phyloP scores from a whole-genome alignment of 2,113 vertebrate genomes.

The Dermatemys mawii region DNA sequence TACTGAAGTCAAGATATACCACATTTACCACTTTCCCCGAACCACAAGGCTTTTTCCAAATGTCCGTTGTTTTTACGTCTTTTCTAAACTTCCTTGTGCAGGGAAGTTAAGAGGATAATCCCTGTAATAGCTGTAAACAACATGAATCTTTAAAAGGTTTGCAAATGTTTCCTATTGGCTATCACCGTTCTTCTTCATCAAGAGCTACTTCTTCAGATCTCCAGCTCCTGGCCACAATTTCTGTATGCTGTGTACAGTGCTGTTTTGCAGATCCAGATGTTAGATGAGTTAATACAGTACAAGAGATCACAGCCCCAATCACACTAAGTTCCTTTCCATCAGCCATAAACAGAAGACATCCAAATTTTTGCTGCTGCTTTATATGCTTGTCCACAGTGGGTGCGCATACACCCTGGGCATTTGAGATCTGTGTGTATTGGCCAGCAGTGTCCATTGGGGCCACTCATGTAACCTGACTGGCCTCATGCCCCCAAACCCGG shows the following conservation, averaged over 20 bases:
- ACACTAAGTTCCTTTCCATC: not conserved
- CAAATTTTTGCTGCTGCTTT: not conserved
- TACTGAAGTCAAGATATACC: too few relatives aligned
- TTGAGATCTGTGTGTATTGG: not conserved
- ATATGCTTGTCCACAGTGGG: too few relatives aligned
- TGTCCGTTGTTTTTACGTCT: not conserved
- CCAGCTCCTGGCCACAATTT: not conserved
- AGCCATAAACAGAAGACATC: not conserved
- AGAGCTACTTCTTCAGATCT: not conserved
- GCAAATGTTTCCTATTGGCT: not conserved
- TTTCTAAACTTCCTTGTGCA: not conserved
- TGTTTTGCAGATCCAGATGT: not conserved
- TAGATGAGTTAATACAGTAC: not conserved
- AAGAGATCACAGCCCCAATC: not conserved
- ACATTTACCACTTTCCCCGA: too few relatives aligned
- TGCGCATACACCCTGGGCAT: too few relatives aligned
- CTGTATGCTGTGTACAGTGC: not conserved
- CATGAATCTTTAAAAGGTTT: fast-evolving
- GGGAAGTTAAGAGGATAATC: not conserved
- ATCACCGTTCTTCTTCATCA: fast-evolving
- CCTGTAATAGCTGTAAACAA: not conserved
- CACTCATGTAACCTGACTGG: not conserved
- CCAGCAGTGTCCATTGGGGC: not conserved
- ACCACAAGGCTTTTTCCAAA: not conserved
- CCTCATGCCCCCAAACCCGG: not conserved